phyloP scores from a whole-genome alignment of 1,140 invertebrate genomes.

The Listronotus bonariensis region DNA sequence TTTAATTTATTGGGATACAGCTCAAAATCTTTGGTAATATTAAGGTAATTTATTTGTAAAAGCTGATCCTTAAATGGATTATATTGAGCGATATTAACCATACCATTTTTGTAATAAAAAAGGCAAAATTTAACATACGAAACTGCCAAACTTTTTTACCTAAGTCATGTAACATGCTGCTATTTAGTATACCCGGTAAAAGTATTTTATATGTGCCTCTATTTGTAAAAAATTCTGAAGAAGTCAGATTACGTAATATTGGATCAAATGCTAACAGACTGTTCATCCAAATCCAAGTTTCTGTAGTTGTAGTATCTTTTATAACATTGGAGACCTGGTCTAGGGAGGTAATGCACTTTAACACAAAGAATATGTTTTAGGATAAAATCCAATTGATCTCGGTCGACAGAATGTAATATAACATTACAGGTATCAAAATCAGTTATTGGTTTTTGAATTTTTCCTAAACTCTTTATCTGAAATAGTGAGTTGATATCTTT shows the following conservation, averaged over 20 bases:
- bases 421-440: too few species aligned
- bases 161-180: not conserved
- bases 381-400: too few species aligned
- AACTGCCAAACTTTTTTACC: not conserved
- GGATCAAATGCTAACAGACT: too few species aligned
- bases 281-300: too few species aligned
- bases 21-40: not conserved
- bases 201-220: slow-evolving; percentile 1
- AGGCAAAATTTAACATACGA: not conserved
- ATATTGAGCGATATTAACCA: not conserved
- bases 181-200: not conserved
- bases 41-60: not conserved
- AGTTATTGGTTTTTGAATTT: too few species aligned
- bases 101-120: not conserved
- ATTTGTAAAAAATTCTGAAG: not conserved
- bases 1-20: not conserved
- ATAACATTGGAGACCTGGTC: too few species aligned
- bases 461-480: too few species aligned
- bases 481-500: too few species aligned
- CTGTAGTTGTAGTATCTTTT: too few species aligned
- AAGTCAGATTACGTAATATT: not conserved
- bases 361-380: too few species aligned
- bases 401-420: too few species aligned
- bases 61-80: slow-evolving; percentile 3
- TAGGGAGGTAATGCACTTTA: too few species aligned